Base-by-base conservation (phyloP, 2,888 invertebrate species). In the Drosophila recens region DNA sequence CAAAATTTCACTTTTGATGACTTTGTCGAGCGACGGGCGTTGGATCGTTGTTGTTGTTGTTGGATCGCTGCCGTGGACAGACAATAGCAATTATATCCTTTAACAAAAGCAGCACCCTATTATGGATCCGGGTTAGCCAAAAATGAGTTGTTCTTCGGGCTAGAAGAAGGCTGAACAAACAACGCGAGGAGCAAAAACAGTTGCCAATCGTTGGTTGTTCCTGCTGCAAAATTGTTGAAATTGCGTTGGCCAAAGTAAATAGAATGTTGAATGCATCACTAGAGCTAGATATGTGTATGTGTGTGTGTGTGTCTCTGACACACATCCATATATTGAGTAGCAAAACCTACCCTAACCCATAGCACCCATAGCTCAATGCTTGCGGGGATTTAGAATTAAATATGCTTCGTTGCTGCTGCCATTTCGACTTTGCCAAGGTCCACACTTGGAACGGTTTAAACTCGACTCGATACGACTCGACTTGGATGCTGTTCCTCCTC, bases 321-420 rank as follows among this genome's bases (percentile, higher is more conserved):
- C 82, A 82, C 70, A 84, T 84, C 64, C 48, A 61, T 15, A 13
- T 34, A n/a, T 34, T 46, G 52, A 57, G 68, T 48, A 72, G 59
- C 23, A 67, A 72, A 81, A 81, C 75, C 86, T 84, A 80, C 79
- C 81, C 84, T 84, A 84, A 86, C 84, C 65, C 64, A 42, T 65
- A 75, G 73, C 71, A 78, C 70, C 61, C 73, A 72, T 43, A 62
- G 71, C 77, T 65, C 53, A 73, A 59, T 80, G 82, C 87, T 83
- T 78, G 87, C 87, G 88, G 88, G 89, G 90, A 90, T 90, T 91
- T 88, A 70, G 89, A 90, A 89, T 90, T 90, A 89, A 90, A 90
- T 83, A 85, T 88, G 82, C 87, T 81, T 90, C 83, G 82, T 75
- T 86, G 88, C 67, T 82, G 85, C 87, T 90, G 88, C 87, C 84